These are phyloP conservation scores for Uria aalge DNA, from an alignment of 2,113 vertebrate genomes.

Conservation along the genomic window DNA sequence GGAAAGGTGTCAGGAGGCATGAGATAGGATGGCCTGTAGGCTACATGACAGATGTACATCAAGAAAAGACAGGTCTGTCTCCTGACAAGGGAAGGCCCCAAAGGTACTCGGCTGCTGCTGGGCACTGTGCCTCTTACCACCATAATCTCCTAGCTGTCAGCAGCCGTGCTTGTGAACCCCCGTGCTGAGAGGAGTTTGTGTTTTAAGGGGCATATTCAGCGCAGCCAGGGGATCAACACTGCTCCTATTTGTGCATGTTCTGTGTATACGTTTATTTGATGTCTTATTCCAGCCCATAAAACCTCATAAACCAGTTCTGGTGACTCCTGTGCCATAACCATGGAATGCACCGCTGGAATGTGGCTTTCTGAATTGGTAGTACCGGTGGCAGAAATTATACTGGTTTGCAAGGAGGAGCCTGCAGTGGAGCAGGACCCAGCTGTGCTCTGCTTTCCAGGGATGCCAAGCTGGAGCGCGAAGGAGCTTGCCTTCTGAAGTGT, in stretches of 20 bases:
- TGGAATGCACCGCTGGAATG: not conserved
- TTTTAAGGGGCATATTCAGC: not conserved
- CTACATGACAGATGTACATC: not conserved
- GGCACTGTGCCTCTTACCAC: not conserved
- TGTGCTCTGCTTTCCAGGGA: not conserved
- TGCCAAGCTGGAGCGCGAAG: not conserved
- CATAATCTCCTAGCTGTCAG: not conserved
- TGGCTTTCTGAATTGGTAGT: not conserved
- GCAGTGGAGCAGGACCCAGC: rapidly evolving
- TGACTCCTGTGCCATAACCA: not conserved
- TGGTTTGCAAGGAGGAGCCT: not conserved
- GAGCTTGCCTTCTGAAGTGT: not conserved
- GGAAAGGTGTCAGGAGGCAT: not conserved
- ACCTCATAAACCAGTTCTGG: not conserved
- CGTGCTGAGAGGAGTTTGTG: rapidly evolving
- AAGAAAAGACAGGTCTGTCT: not conserved
- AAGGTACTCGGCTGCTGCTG: not conserved
- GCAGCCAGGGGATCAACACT: not conserved
- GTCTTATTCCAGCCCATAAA: not conserved
- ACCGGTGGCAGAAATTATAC: not conserved
- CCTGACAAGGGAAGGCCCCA: not conserved
- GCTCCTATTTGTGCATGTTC: not conserved
- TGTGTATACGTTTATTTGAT: not conserved
- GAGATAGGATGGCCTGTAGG: not conserved
- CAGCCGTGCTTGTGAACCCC: not conserved